Percentiles rank a stretch among this genome's conserved stretches.
These are phyloP conservation scores for Elanus axillaris DNA, from an alignment of 2,113 vertebrate species.

Conservation along the genomic window DNA sequence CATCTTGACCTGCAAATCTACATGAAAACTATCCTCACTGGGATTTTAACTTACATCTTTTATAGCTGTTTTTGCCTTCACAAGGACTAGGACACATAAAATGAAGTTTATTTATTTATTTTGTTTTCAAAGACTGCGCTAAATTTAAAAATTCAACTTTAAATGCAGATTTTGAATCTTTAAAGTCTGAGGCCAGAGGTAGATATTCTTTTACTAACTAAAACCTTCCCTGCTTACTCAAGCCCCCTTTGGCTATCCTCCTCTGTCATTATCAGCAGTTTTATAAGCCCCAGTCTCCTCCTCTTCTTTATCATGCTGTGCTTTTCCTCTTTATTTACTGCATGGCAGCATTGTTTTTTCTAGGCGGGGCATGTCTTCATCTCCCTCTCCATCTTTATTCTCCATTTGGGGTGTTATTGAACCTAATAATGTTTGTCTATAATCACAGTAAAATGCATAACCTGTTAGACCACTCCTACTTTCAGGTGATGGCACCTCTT, in stretches of 20 bases:
- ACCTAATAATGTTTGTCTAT: not conserved
- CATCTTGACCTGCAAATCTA: not conserved
- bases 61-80: not conserved
- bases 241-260: not conserved
- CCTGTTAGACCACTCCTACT: not conserved
- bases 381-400: not conserved
- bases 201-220: not conserved
- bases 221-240: not conserved
- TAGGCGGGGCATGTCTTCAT: conserved; percentile 33
- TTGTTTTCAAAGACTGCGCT: not conserved
- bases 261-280: not conserved
- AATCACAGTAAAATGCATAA: not conserved
- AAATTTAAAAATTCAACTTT: not conserved
- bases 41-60: not conserved
- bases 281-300: conserved; percentile 12
- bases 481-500: not conserved
- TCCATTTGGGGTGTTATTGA: conserved; percentile 27
- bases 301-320: not conserved
- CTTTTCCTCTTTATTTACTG: conserved; percentile 9
- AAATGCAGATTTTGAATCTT: not conserved
- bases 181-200: not conserved
- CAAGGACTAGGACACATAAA: not conserved
- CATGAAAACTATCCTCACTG: not conserved
- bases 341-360: conserved; percentile 36
- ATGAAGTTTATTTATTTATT: not conserved